Base-by-base conservation (phyloP, 2,888 invertebrate species). In the Elmis aenea region DNA sequence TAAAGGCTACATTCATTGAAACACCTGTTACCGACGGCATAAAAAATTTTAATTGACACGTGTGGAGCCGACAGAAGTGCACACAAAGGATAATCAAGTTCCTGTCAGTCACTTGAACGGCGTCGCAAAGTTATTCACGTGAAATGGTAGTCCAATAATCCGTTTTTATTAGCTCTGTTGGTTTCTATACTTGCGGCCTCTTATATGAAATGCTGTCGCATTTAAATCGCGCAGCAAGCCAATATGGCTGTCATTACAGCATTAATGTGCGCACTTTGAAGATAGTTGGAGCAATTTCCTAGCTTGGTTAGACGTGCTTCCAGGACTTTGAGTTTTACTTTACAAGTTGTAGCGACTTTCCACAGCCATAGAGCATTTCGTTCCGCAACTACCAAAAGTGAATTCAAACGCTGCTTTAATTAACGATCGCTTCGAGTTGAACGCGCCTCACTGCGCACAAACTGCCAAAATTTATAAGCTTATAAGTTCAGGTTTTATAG, bases 401-500 rank as follows among this genome's bases (percentile, higher is more conserved):
- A 21, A 33, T 33, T 15, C 22, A 27, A 22, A 27, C 33, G 10
- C 26, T 21, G 1, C 18, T 5, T 13, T 32, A 24, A 38, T 38
- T 38, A 33, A 38, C 11, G 24, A 38, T 38, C 21, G 22, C 24
- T 29, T 29, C 20, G 23, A 23, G 28, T n/a, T 33, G 18, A 26
- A 33, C 33, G 26, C 25, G 2, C 22, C 2, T 13, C 26, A 13
- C 4, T 8, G n/a, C 23, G 22, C 2, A 4, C 2, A 4, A 5
- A 8, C 10, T 9, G 6, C 14, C 14, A 13, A 11, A 12, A 23
- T 23, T 24, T 23, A 24, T 32, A 22, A 21, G 30, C n/a, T 5
- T 3, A n/a, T 10, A 31, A 18, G 14, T 38, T 38, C 33, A 28
- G 23, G 33, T 38, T n/a, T n/a, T n/a, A n/a, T n/a, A n/a, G n/a